phyloP scores from a whole-genome alignment of 2,797 vertebrate genomes.

The Pseudotriccus pelzelni region DNA sequence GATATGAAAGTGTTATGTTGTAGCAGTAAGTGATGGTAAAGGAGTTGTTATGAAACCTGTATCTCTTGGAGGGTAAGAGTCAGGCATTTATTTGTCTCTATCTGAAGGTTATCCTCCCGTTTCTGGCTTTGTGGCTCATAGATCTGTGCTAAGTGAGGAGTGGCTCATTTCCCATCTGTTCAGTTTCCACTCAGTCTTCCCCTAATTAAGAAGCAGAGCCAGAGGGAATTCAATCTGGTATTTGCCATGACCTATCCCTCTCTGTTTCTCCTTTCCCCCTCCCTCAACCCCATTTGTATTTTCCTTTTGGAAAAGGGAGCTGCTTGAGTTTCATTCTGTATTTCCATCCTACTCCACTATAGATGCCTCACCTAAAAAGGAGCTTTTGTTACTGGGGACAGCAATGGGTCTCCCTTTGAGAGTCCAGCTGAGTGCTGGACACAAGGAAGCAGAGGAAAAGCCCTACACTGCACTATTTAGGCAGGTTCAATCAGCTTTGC shows the following conservation, averaged over 20 bases:
- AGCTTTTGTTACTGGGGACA: rapidly evolving
- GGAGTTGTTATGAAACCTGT: not conserved
- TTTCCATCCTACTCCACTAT: not conserved
- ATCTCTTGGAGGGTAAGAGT: not conserved
- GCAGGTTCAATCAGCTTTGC: not conserved
- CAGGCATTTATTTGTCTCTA: not conserved
- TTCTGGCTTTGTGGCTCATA: not conserved
- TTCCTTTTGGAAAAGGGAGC: not conserved
- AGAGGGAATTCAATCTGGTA: slow-evolving; percentile 17
- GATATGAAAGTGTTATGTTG: not conserved
- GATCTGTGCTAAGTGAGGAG: slow-evolving; percentile 1
- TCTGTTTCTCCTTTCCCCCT: not conserved
- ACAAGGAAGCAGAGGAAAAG: not conserved
- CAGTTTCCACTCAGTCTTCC: slow-evolving; percentile 19
- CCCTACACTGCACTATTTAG: not conserved
- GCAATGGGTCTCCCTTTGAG: not conserved
- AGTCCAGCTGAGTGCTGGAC: not conserved
- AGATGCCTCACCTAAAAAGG: not conserved
- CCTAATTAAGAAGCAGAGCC: slow-evolving; percentile 43
- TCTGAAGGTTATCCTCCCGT: not conserved
- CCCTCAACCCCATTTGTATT: not conserved
- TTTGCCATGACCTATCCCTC: not conserved
- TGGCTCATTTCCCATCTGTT: slow-evolving; percentile 52
- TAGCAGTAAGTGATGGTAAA: not conserved
- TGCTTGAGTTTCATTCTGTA: not conserved